Evolutionary conservation across 2,797 vertebrate species (phyloP), one percentile per base, ranked within the genome.

Genomic region (Melanotaenia nigrans): DNA sequence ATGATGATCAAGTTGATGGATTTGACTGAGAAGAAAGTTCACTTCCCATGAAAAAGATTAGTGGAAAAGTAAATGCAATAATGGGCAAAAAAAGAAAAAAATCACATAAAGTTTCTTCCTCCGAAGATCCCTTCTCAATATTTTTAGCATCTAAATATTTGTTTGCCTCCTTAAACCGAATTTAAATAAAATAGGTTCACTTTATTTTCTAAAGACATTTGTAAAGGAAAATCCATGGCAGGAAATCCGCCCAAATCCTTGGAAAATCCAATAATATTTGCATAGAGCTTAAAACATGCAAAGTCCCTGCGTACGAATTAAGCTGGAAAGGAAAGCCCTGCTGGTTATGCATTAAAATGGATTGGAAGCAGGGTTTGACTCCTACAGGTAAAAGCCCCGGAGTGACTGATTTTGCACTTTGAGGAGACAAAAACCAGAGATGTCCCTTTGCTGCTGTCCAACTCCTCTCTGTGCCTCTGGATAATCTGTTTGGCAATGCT

Each of bases 201-300:
- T 94, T 93, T 94, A 94, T 95, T 95, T 95, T 95, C 93, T 93
- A 93, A 93, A 93, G 92, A 94, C 92, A 94, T 95, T 94, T 94
- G 92, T 94, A 93, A 92, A 91, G 88, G 91, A 91, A 93, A 93
- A 93, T 93, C 92, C 92, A 91, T 91, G 93, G 85, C 90, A 91
- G 90, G 91, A 94, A 95, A 94, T 94, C 93, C 92, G 83, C 89
- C 93, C 91, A 95, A 95, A 95, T 95, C 93, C 94, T 94, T 93
- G 79, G 92, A 93, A 94, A 95, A 94, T 94, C 93, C 93, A 95
- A 94, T 95, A 94, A 95, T 95, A 95, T 95, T 94, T 94, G 93
- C 94, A 94, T 93, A 94, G 92, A 93, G 94, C 93, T 94, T 94
- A 94, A 94, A 94, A 94, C 93, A 94, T 93, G 94, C 93, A 94